These are phyloP conservation scores for Salpingus planirostris DNA, from an alignment of 2,888 invertebrate genomes.

Conservation along the genomic window DNA sequence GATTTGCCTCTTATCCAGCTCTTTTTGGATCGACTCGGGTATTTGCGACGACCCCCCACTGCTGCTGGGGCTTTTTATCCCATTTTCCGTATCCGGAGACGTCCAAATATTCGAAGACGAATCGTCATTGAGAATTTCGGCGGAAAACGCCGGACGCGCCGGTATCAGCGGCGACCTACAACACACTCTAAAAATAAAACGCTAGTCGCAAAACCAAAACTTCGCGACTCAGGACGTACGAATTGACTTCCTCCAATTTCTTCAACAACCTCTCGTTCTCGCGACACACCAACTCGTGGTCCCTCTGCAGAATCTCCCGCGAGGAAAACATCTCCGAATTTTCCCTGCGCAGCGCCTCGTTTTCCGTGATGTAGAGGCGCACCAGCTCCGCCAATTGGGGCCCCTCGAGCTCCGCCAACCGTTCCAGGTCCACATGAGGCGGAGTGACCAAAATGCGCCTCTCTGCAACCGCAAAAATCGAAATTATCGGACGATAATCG, in stretches of 20 bases:
- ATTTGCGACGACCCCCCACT: slow-evolving; percentile 41
- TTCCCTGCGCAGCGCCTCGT: slow-evolving; percentile 68
- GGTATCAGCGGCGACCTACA: slow-evolving; percentile 76
- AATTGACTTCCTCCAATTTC: slow-evolving; percentile 81
- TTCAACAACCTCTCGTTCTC: slow-evolving; percentile 84
- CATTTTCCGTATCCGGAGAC: too few species aligned
- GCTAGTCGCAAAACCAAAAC: slow-evolving; percentile 13
- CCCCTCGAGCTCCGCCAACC: slow-evolving; percentile 65
- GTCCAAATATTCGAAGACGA: slow-evolving; percentile 60
- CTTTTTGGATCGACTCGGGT: slow-evolving; percentile 57
- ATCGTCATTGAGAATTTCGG: slow-evolving; percentile 36
- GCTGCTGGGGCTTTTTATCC: slow-evolving; percentile 53
- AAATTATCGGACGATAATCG: too few species aligned
- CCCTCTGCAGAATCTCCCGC: slow-evolving; percentile 71
- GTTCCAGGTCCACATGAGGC: slow-evolving; percentile 61
- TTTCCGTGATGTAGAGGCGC: slow-evolving; percentile 76
- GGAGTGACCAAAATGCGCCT: slow-evolving; percentile 40
- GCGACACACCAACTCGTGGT: slow-evolving; percentile 81
- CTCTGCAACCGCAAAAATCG: slow-evolving; percentile 22
- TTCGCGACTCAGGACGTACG: slow-evolving; percentile 51
- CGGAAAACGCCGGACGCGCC: slow-evolving; percentile 64
- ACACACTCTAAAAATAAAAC: slow-evolving; percentile 54
- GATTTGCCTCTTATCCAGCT: slow-evolving; percentile 51
- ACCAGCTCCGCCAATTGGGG: slow-evolving; percentile 75
- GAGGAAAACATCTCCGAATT: slow-evolving; percentile 76